Conservation (phyloP, 1,140 invertebrate genomes). For the Bemisia tabaci region DNA sequence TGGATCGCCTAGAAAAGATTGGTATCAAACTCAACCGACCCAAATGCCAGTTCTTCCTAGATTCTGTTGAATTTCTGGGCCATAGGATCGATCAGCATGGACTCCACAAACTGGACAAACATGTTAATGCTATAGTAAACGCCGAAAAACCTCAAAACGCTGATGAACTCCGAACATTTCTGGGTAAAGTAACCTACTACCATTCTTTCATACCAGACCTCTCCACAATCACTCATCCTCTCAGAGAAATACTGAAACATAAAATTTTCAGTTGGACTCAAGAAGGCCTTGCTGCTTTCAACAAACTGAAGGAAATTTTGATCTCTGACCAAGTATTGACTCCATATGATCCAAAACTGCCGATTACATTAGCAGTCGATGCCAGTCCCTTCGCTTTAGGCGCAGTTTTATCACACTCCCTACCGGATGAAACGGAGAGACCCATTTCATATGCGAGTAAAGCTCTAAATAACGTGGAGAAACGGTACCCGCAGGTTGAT, state of each 20-base stretch:
- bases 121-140: constrained; percentile 25
- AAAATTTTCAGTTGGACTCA: no score
- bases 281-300: no score
- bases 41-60: constrained; percentile 13
- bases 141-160: constrained; percentile 27
- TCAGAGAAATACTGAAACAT: no score
- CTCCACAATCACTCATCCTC: constrained; percentile 25
- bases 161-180: constrained; percentile 22
- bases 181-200: constrained; percentile 36
- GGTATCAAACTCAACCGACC: constrained; percentile 16
- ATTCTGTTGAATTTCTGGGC: constrained; percentile 19
- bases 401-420: constrained; percentile 11
- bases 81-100: constrained; percentile 18
- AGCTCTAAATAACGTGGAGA: no score
- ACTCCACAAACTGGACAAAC: constrained; percentile 30
- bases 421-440: constrained; percentile 6
- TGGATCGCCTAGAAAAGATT: constrained; percentile 2
- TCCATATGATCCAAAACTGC: constrained; percentile 17
- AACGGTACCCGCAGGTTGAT: constrained; percentile 32
- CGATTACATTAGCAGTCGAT: constrained; percentile 15
- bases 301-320: no score
- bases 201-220: constrained; percentile 31
- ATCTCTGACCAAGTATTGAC: constrained; percentile 11
- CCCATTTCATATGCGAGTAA: constrained; percentile 15
- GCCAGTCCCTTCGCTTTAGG: constrained; percentile 17